A percentile compares a stretch with the other conserved stretches of the same genome.
Conservation (phyloP, 2,888 invertebrate genomes). For the Brachyptera risi region DNA sequence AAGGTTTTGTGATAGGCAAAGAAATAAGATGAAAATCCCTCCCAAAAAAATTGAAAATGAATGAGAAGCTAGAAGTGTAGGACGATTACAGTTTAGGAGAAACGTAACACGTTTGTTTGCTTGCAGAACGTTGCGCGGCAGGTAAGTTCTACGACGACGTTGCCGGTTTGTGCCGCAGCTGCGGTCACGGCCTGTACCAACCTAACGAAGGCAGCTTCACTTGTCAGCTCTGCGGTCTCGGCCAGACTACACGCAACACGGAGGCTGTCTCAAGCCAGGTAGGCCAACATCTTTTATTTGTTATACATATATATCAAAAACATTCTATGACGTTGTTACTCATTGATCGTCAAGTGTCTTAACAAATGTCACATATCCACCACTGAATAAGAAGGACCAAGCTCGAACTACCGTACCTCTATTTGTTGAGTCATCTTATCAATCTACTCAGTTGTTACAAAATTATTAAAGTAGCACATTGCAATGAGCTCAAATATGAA, state of each 20-base stretch:
- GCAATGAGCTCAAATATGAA: too few relatives aligned
- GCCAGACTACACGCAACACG: slow-evolving; percentile 85
- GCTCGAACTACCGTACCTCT: too few relatives aligned
- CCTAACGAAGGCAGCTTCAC: slow-evolving; percentile 86
- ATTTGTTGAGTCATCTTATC: too few relatives aligned
- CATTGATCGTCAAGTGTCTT: neutral
- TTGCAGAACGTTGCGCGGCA: slow-evolving; percentile 86
- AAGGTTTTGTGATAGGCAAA: too few relatives aligned
- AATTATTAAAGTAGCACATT: too few relatives aligned
- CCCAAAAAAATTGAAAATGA: too few relatives aligned
- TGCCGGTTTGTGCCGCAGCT: slow-evolving; percentile 82
- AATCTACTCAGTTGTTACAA: too few relatives aligned
- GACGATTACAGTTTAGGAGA: too few relatives aligned
- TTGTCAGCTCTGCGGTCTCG: slow-evolving; percentile 82
- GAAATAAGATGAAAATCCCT: too few relatives aligned
- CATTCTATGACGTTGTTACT: neutral
- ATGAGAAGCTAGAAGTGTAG: too few relatives aligned
- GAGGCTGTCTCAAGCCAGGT: slow-evolving; percentile 78
- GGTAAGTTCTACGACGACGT: slow-evolving; percentile 91
- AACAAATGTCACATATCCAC: neutral
- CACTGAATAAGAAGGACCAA: too few relatives aligned
- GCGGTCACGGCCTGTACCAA: slow-evolving; percentile 93
- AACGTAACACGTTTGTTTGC: too few relatives aligned
- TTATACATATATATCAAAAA: neutral
- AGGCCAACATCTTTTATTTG: slow-evolving; percentile 8